Evolutionary conservation across 1,140 invertebrate genomes (phyloP).

Genomic region (Lepidurus arcticus): DNA sequence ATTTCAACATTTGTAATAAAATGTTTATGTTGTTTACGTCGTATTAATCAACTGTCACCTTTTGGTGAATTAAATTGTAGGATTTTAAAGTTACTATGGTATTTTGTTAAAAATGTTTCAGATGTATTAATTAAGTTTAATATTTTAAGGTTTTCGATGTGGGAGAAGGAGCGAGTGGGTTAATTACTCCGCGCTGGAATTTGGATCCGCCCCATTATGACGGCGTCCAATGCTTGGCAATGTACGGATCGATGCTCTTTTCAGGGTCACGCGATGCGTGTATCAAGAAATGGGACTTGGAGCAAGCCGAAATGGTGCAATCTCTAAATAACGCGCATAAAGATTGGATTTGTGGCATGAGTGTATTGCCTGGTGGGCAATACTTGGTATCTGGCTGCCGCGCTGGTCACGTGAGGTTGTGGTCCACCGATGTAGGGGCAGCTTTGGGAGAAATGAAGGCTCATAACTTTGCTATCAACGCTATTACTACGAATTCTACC

Average conservation of each 20-base stretch:
- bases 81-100: too few relatives aligned
- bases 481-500: conserved; percentile 63
- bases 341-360: conserved; percentile 78
- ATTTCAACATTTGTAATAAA: neutral
- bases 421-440: conserved; percentile 59
- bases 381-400: conserved; percentile 69
- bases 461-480: conserved; percentile 67
- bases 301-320: conserved; percentile 61
- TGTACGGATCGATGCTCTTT: conserved; percentile 61
- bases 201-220: conserved; percentile 86
- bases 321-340: conserved; percentile 81
- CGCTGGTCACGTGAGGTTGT: conserved; percentile 65
- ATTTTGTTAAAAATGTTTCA: neutral
- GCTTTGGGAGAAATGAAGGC: conserved; percentile 65
- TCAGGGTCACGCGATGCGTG: conserved; percentile 80
- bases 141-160: conserved; percentile 12
- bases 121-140: conserved; percentile 22
- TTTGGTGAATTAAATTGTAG: neutral
- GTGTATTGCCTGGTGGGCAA: conserved; percentile 55
- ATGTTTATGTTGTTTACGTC: neutral
- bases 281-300: conserved; percentile 80
- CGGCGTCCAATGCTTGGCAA: conserved; percentile 73
- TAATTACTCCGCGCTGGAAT: conserved; percentile 47
- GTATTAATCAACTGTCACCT: neutral
- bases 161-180: conserved; percentile 1